Evolutionary conservation across 2,113 vertebrate species (phyloP).

Genomic region (Perognathus longimembris): DNA sequence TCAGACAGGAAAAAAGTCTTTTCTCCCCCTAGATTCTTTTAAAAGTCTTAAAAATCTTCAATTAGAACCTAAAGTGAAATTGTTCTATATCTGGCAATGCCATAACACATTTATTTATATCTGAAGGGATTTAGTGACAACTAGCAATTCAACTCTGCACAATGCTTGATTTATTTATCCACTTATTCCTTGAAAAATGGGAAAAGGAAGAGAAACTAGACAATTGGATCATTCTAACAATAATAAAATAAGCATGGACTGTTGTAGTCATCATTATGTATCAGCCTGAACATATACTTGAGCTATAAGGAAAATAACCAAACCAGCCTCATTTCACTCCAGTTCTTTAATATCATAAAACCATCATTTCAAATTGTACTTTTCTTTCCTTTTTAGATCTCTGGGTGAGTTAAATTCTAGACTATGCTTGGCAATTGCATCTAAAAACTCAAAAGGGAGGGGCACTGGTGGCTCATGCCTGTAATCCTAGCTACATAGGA

Average conservation of each 20-base stretch:
- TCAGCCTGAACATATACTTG: not conserved
- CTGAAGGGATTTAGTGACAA: slow-evolving; percentile 32
- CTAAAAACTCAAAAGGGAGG: not conserved
- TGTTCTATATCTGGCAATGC: slow-evolving; percentile 12
- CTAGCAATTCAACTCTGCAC: not conserved
- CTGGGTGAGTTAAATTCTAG: not conserved
- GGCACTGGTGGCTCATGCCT: too few species aligned
- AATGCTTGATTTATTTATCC: slow-evolving; percentile 35
- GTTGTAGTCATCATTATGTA: not conserved
- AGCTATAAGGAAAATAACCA: not conserved
- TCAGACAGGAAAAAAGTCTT: not conserved
- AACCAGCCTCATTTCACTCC: not conserved
- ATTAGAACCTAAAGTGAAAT: slow-evolving; percentile 32
- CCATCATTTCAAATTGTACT: too few species aligned
- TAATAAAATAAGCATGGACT: not conserved
- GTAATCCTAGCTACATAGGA: too few species aligned
- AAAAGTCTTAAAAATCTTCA: slow-evolving; percentile 46
- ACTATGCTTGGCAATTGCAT: slow-evolving; percentile 26
- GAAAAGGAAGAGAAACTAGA: slow-evolving; percentile 50
- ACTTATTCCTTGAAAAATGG: slow-evolving; percentile 29
- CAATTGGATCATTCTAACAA: not conserved
- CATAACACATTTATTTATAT: slow-evolving; percentile 32
- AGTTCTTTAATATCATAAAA: not conserved
- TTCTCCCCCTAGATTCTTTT: not conserved
- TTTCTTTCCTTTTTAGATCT: slow-evolving; percentile 12